Percentiles rank a stretch among this genome's conserved stretches.
These are phyloP conservation scores for Nemotelus nigrinus DNA, from an alignment of 2,888 invertebrate species.

Conservation along the genomic window DNA sequence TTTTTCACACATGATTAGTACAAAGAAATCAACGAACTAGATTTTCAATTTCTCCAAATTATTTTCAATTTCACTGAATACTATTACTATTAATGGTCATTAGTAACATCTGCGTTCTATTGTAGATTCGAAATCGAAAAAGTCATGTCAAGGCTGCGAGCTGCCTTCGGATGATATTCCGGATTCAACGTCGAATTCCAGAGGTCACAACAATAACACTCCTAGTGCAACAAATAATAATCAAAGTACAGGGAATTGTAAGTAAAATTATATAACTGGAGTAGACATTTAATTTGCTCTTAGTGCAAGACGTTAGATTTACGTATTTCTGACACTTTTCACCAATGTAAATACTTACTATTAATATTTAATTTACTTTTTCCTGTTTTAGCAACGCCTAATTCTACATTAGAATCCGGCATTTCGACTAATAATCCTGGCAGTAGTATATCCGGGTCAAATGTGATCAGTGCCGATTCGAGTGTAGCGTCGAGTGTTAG, in stretches of 20 bases:
- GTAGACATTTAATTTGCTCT: background rate
- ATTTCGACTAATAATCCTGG: conserved; percentile 73
- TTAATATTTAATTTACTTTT: background rate
- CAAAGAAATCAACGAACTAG: too few relatives aligned
- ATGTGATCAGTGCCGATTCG: conserved; percentile 68
- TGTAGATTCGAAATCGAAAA: conserved; percentile 70
- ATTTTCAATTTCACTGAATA: too few relatives aligned
- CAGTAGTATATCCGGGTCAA: conserved; percentile 70
- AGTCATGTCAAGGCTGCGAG: conserved; percentile 82
- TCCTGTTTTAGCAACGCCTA: conserved; percentile 61
- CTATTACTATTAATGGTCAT: too few relatives aligned
- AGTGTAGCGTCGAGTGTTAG: conserved; percentile 66
- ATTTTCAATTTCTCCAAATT: too few relatives aligned
- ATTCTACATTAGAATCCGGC: conserved; percentile 64
- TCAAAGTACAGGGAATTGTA: conserved; percentile 66
- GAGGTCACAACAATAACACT: conserved; percentile 83
- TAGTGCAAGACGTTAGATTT: background rate
- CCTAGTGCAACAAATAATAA: conserved; percentile 82
- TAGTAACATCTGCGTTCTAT: background rate
- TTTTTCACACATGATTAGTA: conserved; percentile 58
- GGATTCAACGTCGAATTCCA: conserved; percentile 71
- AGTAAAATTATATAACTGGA: conserved; percentile 50
- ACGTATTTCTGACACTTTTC: background rate
- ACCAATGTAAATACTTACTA: background rate
- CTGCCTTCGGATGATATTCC: conserved; percentile 78